phyloP scores from a whole-genome alignment of 2,888 invertebrate species.

The Plagodis dolabraria region DNA sequence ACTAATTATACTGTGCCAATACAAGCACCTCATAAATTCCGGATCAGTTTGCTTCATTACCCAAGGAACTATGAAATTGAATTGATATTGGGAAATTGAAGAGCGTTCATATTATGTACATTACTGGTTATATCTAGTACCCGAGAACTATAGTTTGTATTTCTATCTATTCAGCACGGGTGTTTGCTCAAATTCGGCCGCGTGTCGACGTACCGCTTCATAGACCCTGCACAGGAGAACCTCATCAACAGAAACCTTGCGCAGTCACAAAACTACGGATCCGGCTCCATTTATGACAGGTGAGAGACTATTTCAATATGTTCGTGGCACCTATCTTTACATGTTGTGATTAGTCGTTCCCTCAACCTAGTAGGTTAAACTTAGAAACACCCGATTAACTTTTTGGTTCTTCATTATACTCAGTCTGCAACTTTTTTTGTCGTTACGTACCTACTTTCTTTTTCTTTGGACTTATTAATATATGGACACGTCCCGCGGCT shows the following conservation, averaged over 20 bases:
- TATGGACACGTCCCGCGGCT: constrained; percentile 55
- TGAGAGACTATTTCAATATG: constrained; percentile 59
- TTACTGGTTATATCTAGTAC: too few relatives aligned
- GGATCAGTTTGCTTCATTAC: constrained; percentile 9
- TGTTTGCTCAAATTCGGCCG: constrained; percentile 94
- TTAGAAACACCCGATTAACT: constrained; percentile 39
- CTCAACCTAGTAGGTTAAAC: constrained; percentile 36
- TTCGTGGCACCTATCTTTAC: constrained; percentile 28
- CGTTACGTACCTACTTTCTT: constrained; percentile 42
- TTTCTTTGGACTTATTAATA: constrained; percentile 50
- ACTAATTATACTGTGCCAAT: constrained; percentile 15
- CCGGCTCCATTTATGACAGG: constrained; percentile 93
- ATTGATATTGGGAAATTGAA: constrained; percentile 12
- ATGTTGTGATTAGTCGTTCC: constrained; percentile 63
- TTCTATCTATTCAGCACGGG: constrained; percentile 86
- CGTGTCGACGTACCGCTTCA: constrained; percentile 93
- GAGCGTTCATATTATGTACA: constrained; percentile 14
- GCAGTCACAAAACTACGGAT: constrained; percentile 89
- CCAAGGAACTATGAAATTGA: constrained; percentile 10
- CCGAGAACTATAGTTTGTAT: constrained; percentile 4
- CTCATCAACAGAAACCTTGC: constrained; percentile 91
- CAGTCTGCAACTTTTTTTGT: constrained; percentile 53
- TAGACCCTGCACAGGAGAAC: constrained; percentile 93
- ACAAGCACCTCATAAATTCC: constrained; percentile 13
- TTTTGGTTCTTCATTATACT: constrained; percentile 43